A percentile compares a stretch with the other conserved stretches of the same genome.
Evolutionary conservation across 2,797 vertebrate species (phyloP).

Genomic region (Sebastes kiyomatsui): DNA sequence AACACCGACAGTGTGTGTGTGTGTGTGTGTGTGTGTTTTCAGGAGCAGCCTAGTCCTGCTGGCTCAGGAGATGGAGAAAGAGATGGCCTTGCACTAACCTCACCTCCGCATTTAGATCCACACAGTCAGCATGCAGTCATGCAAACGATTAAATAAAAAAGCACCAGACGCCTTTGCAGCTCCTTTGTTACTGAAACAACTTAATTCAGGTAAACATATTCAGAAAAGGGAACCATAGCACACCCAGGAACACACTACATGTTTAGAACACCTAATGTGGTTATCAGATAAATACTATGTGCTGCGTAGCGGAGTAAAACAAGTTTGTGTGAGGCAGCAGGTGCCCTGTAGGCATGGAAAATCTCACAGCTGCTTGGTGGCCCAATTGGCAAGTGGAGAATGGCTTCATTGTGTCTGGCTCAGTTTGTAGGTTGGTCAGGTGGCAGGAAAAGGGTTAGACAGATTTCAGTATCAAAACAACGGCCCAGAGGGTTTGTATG

Average conservation of each 20-base stretch:
- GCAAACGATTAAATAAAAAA: conserved; percentile 5
- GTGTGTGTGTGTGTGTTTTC: conserved; percentile 28
- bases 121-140: conserved; percentile 57
- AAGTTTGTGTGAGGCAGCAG: conserved; percentile 37
- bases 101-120: conserved; percentile 64
- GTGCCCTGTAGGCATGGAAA: conserved; percentile 37
- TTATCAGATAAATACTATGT: not conserved
- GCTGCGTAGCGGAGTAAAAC: not conserved
- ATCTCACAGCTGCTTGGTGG: conserved; percentile 42
- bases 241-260: rapidly evolving
- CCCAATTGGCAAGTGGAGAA: conserved; percentile 54
- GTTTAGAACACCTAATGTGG: not conserved
- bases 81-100: conserved; percentile 75
- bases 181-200: conserved; percentile 2
- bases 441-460: conserved; percentile 57
- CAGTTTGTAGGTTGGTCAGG: conserved; percentile 36
- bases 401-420: conserved; percentile 44
- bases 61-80: conserved; percentile 70
- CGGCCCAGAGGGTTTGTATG: conserved; percentile 1
- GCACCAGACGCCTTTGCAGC: not conserved
- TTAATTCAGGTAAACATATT: not conserved
- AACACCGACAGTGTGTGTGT: conserved; percentile 48
- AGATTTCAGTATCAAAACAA: conserved; percentile 39
- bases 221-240: not conserved
- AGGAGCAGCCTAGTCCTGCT: conserved; percentile 57